Evolutionary conservation across 2,888 invertebrate species (phyloP), one percentile per base, ranked within the genome.

Genomic region (Julus scandinavius): DNA sequence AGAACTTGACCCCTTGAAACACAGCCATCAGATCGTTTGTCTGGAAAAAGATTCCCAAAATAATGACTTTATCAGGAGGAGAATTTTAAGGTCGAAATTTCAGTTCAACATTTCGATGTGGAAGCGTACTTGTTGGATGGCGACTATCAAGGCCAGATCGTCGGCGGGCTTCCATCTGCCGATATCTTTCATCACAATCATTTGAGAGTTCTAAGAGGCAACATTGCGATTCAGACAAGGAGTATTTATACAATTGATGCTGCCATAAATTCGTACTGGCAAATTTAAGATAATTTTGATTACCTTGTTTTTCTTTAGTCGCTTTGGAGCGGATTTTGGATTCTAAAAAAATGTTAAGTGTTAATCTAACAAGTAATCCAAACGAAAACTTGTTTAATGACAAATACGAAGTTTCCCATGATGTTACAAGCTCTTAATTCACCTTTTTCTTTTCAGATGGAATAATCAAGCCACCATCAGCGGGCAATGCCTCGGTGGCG

Each of bases 101-200:
- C 29, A 29, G 29, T 54, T 7, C 3, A 17, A 13, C 3, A 11
- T 13, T 15, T 13, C 4, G 11, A n/a, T 5, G n/a, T 5, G 6
- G 40, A 38, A 2, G 5, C 63, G 89, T 90, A 96, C 96, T 93
- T 98, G 99, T 91, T 97, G 96, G 4, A 99, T 97, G 89, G 97
- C 98, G 90, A 97, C 95, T 89, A 99, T 97, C 0, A 99, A 93
- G 0, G 97, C 96, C 49, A 99, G 93, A 93, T 99, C 99, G 93
- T 99, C 99, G 40, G 97, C 96, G 1, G 99, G 98, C 92, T 99
- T 98, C 99, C 99, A 99, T 88, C 98, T 94, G 0, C 98, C 98
- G 17, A 93, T 91, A 89, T 93, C 93, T 90, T 93, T 91, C 2
- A 91, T 89, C 40, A 90, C 90, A 29, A 90, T 89, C 13, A 90